These are phyloP conservation scores for Epinotia nisella DNA, from an alignment of 2,888 invertebrate genomes.

Conservation along the genomic window DNA sequence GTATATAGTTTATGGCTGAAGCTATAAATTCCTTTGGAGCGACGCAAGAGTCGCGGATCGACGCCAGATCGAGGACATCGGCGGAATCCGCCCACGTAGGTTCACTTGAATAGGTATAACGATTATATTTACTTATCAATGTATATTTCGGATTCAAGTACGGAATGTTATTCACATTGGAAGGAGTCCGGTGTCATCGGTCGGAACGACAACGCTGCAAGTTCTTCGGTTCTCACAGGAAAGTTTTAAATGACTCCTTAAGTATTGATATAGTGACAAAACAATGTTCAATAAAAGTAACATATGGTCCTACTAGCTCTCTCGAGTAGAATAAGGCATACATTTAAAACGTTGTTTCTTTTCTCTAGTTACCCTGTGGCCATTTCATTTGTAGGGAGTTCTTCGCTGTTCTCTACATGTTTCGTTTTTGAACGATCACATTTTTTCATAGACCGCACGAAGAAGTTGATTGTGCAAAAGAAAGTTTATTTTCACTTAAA, in stretches of 20 bases:
- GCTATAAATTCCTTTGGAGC: constrained; percentile 61
- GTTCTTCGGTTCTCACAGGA: constrained; percentile 40
- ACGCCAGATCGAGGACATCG: constrained; percentile 50
- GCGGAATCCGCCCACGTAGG: constrained; percentile 53
- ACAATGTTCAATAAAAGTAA: constrained; percentile 34
- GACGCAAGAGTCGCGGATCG: constrained; percentile 55
- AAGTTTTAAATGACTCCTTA: constrained; percentile 38
- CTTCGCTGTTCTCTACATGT: background rate
- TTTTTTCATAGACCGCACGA: background rate
- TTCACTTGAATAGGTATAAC: constrained; percentile 31
- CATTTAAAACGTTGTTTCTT: background rate
- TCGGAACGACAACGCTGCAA: constrained; percentile 32
- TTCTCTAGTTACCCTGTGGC: constrained; percentile 5
- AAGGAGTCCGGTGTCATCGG: constrained; percentile 31
- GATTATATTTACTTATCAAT: constrained; percentile 43
- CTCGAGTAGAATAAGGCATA: constrained; percentile 1
- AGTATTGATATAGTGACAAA: constrained; percentile 40
- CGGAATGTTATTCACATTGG: constrained; percentile 27
- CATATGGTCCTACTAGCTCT: constrained; percentile 23
- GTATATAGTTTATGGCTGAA: constrained; percentile 65
- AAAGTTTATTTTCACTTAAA: too few relatives aligned
- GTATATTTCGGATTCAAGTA: constrained; percentile 34
- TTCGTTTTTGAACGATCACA: background rate
- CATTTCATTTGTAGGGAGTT: background rate
- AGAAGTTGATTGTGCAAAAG: background rate